Conservation (phyloP, 2,113 vertebrate genomes). For the Varanus salvator region DNA sequence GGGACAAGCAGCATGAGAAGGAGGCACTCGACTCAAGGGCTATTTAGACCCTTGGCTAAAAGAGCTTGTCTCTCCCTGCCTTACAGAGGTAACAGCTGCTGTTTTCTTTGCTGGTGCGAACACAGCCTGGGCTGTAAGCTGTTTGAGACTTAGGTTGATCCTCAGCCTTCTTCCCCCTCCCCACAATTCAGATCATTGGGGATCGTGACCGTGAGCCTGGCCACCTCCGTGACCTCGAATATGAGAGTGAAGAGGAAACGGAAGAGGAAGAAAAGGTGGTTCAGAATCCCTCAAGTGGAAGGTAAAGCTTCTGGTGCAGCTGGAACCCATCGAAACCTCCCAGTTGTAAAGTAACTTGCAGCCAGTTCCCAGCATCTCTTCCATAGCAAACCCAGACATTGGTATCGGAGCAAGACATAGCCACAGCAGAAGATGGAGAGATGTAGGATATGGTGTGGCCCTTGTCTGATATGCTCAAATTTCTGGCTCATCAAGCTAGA, state of each 20-base stretch:
- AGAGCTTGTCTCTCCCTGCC: background rate
- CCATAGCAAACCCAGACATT: too few species aligned
- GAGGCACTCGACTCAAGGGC: too few species aligned
- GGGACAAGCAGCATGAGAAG: too few species aligned
- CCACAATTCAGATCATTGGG: constrained; percentile 64
- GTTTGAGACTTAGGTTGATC: fast-evolving
- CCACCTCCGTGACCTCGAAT: constrained; percentile 90
- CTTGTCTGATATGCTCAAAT: background rate
- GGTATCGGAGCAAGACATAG: background rate
- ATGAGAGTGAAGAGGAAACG: constrained; percentile 84
- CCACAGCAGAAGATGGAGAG: background rate
- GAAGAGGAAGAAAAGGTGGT: constrained; percentile 77
- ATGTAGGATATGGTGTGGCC: background rate
- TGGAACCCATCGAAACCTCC: background rate
- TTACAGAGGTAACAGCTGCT: background rate
- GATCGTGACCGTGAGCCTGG: constrained; percentile 76
- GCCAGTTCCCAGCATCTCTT: too few species aligned
- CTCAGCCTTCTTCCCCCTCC: too few species aligned
- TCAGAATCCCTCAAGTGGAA: constrained; percentile 77
- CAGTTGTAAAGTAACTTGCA: background rate
- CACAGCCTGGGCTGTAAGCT: background rate
- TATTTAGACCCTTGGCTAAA: too few species aligned
- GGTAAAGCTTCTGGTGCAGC: constrained; percentile 50
- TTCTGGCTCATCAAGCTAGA: background rate
- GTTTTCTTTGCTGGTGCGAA: background rate